Evolutionary conservation across 2,888 invertebrate species (phyloP), one percentile per base, ranked within the genome.

Genomic region (Stomorhina lunata): DNA sequence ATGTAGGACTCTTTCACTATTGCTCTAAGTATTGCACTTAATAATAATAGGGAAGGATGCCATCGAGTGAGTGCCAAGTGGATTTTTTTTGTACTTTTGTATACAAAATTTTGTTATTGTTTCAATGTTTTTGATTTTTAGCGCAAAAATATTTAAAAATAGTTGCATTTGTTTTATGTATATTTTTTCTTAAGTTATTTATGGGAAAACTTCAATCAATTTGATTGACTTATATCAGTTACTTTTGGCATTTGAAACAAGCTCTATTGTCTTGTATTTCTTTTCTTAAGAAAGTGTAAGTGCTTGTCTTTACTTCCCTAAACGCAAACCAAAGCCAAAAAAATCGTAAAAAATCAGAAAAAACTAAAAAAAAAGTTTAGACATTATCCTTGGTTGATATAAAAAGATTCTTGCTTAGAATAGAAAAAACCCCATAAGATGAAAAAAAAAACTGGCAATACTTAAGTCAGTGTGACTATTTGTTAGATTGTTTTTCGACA

Each of bases 221-320:
- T 66, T 79, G 79, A 79, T 79, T 72, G 79, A 72, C 37, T 79
- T 66, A 57, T 66, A 15, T 32, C 5, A n/a, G 32, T 79, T 50
- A 78, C 40, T 72, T 72, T 79, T 79, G 72, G 72, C 79, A 72
- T 57, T 40, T 50, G 22, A 10, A 50, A 6, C 22, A 65, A 22
- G 15, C 57, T 59, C 25, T 75, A 29, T 48, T 1, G 5, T 61
- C 6, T n/a, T 15, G 5, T n/a, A 2, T 29, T 53, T 53, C n/a
- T 27, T 27, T 27, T 53, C 1, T 27, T n/a, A n/a, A n/a, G n/a
- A n/a, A n/a, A n/a, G n/a, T n/a, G n/a, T n/a, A n/a, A n/a, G n/a
- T n/a, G n/a, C n/a, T n/a, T n/a, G n/a, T n/a, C n/a, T n/a, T 32
- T 29, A 71, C 81, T 82, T 82, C 81, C 78, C 81, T 69, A 55